Percentiles rank a stretch among this genome's conserved stretches.
Conservation (phyloP, 2,113 vertebrate species). For the Poecile atricapillus region DNA sequence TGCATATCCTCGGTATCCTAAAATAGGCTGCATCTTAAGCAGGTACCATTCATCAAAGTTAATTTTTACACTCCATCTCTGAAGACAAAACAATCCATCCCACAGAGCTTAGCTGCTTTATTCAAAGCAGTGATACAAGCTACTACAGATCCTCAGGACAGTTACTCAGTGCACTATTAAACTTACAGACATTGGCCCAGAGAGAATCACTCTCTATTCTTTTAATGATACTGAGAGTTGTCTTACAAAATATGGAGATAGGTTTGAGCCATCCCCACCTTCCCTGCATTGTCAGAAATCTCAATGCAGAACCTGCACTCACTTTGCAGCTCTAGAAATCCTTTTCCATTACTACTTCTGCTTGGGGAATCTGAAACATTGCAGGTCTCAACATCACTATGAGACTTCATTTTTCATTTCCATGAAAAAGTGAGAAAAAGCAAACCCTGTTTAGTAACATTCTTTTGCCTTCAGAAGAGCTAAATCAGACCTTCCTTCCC, state of each 20-base stretch:
- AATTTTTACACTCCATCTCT: background rate
- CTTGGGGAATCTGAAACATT: background rate
- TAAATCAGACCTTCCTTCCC: conserved; percentile 21
- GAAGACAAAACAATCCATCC: background rate
- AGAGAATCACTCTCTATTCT: background rate
- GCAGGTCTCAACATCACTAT: background rate
- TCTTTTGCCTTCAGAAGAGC: background rate
- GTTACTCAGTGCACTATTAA: fast-evolving
- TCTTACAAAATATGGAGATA: background rate
- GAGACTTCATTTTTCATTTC: background rate
- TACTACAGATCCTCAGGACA: background rate
- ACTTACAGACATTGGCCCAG: background rate
- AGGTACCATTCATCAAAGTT: background rate
- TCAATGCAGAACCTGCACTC: fast-evolving
- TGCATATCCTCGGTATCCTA: background rate
- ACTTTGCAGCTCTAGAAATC: background rate
- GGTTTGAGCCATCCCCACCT: background rate
- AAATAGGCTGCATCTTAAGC: background rate
- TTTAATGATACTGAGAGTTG: background rate
- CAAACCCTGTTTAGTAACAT: conserved; percentile 4
- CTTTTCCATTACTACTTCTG: background rate
- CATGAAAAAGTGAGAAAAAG: background rate
- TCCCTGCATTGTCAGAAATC: background rate
- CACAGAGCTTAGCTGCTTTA: background rate
- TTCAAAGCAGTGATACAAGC: background rate